These are phyloP conservation scores for Cydia strobilella DNA, from an alignment of 1,140 invertebrate genomes.

Conservation along the genomic window DNA sequence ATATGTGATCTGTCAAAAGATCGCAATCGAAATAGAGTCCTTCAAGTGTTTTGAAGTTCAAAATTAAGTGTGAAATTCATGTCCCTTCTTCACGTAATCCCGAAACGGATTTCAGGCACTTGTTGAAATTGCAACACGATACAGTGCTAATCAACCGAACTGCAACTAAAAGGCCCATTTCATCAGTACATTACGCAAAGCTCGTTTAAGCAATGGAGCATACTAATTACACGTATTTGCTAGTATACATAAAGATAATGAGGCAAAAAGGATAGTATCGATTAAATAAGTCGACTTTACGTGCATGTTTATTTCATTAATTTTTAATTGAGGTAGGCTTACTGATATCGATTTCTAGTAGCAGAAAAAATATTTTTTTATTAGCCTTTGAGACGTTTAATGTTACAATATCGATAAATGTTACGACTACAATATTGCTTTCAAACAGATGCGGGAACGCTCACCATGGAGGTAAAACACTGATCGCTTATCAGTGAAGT, in stretches of 20 bases:
- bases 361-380: too few species aligned
- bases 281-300: neutral
- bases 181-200: neutral
- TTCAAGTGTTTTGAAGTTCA: too few species aligned
- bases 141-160: neutral
- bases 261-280: neutral
- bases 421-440: too few species aligned
- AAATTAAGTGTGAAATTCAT: neutral
- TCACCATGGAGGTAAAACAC: too few species aligned
- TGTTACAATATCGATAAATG: too few species aligned
- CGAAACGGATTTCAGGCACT: neutral
- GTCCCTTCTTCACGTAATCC: neutral
- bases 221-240: neutral
- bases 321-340: neutral
- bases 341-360: neutral
- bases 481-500: too few species aligned
- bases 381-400: too few species aligned
- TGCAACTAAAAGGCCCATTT: neutral
- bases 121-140: neutral
- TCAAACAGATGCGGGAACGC: too few species aligned
- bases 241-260: neutral
- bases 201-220: neutral
- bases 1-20: too few species aligned
- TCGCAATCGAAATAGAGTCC: too few species aligned
- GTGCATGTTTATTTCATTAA: neutral